Base-by-base conservation (phyloP, 1,140 invertebrate genomes). In the Anadara kagoshimensis region DNA sequence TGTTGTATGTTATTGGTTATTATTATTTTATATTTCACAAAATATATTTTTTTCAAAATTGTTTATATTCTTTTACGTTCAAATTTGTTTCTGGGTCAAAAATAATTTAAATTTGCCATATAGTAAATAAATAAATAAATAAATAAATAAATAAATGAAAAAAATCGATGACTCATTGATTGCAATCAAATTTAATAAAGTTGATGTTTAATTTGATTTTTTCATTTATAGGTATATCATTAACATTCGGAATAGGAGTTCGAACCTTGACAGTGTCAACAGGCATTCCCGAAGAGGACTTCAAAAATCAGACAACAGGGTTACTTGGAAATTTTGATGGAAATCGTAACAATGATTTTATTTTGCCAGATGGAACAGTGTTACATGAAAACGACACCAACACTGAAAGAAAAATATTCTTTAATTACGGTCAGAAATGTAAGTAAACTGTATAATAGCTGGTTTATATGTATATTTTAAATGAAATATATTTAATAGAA, bases 381-480 rank as follows among this genome's bases (percentile, higher is more conserved):
- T 26, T 73, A 49, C 10, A 44, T 26, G 47, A 43, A n/a, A 20
- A 22, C 36, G n/a, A 57, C 18, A 59, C 61, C 2, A 45, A 69
- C 10, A 58, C 53, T 14, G 61, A 66, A 36, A 22, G 53, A 43
- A 36, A 73, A n/a, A 65, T 73, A 16, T 66, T 58, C 41, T 26
- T 57, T 20, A 73, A 73, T 43, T 73, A 65, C 14, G 70, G 70
- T n/a, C 61, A 65, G 41, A 41, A 59, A 11, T 73, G 70, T 65
- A 58, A 73, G 69, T 62, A 54, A 24, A 20, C 7, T 57, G 0
- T n/a, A n/a, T n/a, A n/a, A n/a, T n/a, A n/a, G 24, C 14, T 16
- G 14, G 12, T 18, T 26, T 3, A 20, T 41, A 8, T n/a, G n/a
- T n/a, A n/a, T n/a, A n/a, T 65, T 11, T 49, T 41, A 14, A 14